phyloP scores from a whole-genome alignment of 2,888 invertebrate genomes.

The Lithophane leautieri region DNA sequence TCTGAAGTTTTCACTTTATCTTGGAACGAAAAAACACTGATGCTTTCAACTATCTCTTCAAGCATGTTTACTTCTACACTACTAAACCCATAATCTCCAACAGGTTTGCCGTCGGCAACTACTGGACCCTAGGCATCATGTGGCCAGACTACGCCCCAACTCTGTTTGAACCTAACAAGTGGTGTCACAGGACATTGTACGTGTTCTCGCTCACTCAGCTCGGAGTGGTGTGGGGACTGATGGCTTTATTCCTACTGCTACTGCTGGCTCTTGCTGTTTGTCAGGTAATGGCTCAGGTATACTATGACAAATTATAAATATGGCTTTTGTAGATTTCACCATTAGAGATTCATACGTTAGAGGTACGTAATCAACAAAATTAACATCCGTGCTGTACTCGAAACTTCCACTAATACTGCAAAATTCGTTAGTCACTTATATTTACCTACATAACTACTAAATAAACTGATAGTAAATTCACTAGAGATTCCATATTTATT shows the following conservation, averaged over 20 bases:
- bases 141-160: constrained; percentile 94
- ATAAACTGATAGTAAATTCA: neutral
- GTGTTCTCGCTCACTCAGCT: constrained; percentile 94
- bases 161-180: constrained; percentile 94
- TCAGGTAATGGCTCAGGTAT: constrained; percentile 85
- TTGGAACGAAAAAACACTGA: neutral
- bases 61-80: neutral
- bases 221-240: constrained; percentile 92
- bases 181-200: constrained; percentile 95
- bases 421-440: neutral
- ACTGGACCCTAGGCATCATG: constrained; percentile 94
- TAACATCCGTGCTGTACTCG: too few species aligned
- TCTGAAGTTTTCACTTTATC: neutral
- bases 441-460: neutral
- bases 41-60: neutral
- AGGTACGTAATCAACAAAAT: neutral
- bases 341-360: neutral
- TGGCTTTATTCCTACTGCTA: constrained; percentile 90
- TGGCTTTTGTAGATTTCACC: neutral
- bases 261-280: constrained; percentile 91
- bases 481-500: neutral
- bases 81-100: neutral
- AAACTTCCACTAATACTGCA: neutral
- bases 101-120: constrained; percentile 94
- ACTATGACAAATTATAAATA: constrained; percentile 42